Evolutionary conservation across 1,140 invertebrate species (phyloP), one percentile per base, ranked within the genome.

Genomic region (Calephelis nemesis): DNA sequence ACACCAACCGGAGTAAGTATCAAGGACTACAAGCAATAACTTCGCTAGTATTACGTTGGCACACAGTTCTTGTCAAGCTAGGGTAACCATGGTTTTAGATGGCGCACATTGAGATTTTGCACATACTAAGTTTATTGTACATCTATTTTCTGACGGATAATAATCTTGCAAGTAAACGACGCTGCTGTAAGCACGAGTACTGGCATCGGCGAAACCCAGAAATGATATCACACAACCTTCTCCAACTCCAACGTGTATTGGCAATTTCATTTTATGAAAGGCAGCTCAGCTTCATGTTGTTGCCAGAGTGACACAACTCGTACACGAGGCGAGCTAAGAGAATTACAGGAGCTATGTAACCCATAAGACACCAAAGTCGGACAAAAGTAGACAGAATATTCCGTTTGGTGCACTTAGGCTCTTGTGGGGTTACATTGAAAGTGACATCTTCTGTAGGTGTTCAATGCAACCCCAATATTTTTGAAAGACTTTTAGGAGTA

Each of bases 51-150:
- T 47, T 13, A 76, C 45, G 8, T 63, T 63, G 9, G 67, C 79
- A 39, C 77, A 81, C 1, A 83, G 71, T 54, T 83, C 81, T 8
- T 81, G 62, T 13, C 79, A 13, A 12, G 77, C 74, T 5, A 79
- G n/a, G 15, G 77, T 67, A 0, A 75, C 65, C 66, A 68, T 0
- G 74, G 74, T 66, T 79, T 82, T 52, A 3, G 50, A 52, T 10
- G 50, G 42, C 0, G 42, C 42, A 49, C 48, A 49, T 13, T 12
- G n/a, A 49, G 48, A 49, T 49, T 49, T 12, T 6, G 80, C 68
- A 63, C 74, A 75, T n/a, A 77, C 62, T 50, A 75, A 63, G 3
- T 63, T 68, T 13, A 74, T 50, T 7, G 67, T 1, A 6, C 12
- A 45, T 10, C 39, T 47, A 68, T 70, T 70, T 30, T n/a, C 13